These are phyloP conservation scores for Puffinus mauretanicus DNA, from an alignment of 2,113 vertebrate species.

Conservation along the genomic window DNA sequence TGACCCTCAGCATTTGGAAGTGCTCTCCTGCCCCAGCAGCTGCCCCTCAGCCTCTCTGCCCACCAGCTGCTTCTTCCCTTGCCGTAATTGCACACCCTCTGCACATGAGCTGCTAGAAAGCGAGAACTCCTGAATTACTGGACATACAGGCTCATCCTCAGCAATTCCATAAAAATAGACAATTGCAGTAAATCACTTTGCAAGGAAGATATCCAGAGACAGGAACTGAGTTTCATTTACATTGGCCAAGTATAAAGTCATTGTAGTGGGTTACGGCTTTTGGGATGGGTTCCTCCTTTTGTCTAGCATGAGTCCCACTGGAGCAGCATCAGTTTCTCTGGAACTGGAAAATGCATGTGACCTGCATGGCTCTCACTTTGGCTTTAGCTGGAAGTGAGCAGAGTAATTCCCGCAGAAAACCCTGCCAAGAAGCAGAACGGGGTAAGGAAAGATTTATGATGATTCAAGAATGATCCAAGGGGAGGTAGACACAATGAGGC, in stretches of 20 bases:
- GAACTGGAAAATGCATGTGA: slow-evolving; percentile 2
- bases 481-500: neutral
- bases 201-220: neutral
- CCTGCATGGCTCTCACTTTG: neutral
- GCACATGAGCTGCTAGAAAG: neutral
- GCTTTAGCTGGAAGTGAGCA: slow-evolving; percentile 19
- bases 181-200: neutral
- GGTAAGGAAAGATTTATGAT: neutral
- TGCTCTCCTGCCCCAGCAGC: neutral
- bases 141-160: neutral
- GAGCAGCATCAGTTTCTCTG: neutral
- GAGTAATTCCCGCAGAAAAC: slow-evolving; percentile 1
- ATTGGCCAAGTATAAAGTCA: neutral
- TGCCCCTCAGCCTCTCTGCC: neutral
- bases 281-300: slow-evolving; percentile 52
- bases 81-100: rapidly evolving
- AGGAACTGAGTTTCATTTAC: neutral
- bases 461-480: neutral
- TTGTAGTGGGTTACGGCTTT: neutral
- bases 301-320: neutral
- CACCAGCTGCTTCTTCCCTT: neutral
- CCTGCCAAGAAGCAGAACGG: neutral
- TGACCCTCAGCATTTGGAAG: neutral
- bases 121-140: neutral
- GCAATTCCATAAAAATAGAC: neutral